Conservation (phyloP, 2,797 vertebrate genomes). For the Lithobates pipiens region DNA sequence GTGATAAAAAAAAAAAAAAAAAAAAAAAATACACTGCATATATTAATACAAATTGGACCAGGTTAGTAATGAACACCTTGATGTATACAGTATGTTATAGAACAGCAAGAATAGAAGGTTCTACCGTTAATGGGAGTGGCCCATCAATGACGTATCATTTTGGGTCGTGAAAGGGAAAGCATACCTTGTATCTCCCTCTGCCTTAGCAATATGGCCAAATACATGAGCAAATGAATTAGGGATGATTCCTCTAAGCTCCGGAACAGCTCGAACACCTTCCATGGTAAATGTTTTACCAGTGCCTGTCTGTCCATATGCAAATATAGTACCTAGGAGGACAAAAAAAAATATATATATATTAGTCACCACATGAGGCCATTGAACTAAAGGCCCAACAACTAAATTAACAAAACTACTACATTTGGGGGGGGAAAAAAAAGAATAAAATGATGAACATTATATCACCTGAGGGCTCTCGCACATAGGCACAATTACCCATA, state of each 20-base stretch:
- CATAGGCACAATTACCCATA: too few relatives aligned
- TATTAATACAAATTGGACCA: too few relatives aligned
- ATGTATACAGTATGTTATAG: too few relatives aligned
- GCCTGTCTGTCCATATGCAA: conserved; percentile 98
- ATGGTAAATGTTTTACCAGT: conserved; percentile 99
- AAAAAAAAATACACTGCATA: too few relatives aligned
- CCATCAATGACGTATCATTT: neutral
- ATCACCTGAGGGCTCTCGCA: too few relatives aligned
- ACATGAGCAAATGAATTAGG: conserved; percentile 99
- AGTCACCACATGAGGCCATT: too few relatives aligned
- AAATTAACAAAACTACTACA: too few relatives aligned
- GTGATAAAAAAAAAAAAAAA: too few relatives aligned
- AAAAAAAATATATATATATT: neutral
- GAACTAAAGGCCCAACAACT: too few relatives aligned
- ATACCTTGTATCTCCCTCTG: conserved; percentile 96
- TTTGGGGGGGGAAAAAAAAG: too few relatives aligned
- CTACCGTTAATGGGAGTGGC: neutral
- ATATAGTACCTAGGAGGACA: conserved; percentile 87
- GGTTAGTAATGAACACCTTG: too few relatives aligned
- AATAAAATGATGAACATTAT: too few relatives aligned
- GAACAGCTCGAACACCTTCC: conserved; percentile 95
- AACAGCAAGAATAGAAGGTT: neutral
- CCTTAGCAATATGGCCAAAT: conserved; percentile 98
- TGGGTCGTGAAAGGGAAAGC: neutral
- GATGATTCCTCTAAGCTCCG: conserved; percentile 96